Conservation (phyloP, 2,797 vertebrate genomes). For the Anabas testudineus region DNA sequence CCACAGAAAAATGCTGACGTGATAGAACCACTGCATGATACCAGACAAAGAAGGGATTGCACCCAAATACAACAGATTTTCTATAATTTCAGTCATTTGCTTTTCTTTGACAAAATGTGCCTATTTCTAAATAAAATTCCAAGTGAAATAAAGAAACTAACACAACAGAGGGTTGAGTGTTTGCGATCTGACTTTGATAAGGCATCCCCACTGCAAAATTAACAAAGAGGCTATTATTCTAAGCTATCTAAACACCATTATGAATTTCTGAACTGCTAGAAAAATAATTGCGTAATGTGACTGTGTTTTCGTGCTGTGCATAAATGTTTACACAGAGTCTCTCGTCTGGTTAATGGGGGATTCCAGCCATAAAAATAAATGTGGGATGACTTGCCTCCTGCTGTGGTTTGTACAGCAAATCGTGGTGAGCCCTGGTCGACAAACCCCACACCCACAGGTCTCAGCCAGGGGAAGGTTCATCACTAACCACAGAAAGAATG, state of each 20-base stretch:
- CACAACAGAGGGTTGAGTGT: constrained; percentile 6
- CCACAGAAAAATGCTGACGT: background rate
- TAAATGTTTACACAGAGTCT: constrained; percentile 67
- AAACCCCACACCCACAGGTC: constrained; percentile 55
- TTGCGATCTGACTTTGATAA: constrained; percentile 41
- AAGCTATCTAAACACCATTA: constrained; percentile 57
- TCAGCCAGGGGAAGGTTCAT: constrained; percentile 24
- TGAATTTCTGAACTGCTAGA: constrained; percentile 46
- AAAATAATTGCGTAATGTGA: constrained; percentile 39
- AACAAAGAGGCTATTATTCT: constrained; percentile 41
- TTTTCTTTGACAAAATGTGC: constrained; percentile 1
- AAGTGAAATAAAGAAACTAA: background rate
- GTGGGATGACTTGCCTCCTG: constrained; percentile 53
- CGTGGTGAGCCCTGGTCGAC: constrained; percentile 37
- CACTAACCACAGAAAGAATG: constrained; percentile 40
- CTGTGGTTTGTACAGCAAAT: constrained; percentile 61
- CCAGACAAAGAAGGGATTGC: background rate
- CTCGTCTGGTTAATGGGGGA: constrained; percentile 60
- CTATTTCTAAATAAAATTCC: constrained; percentile 10
- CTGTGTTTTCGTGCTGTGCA: constrained; percentile 48
- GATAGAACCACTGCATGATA: background rate
- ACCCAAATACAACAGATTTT: background rate
- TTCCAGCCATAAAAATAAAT: constrained; percentile 65
- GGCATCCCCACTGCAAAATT: constrained; percentile 2
- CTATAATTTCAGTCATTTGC: background rate